Percentiles rank a stretch among this genome's conserved stretches.
Evolutionary conservation across 2,797 vertebrate genomes (phyloP).

Genomic region (Enteromius viviparus): DNA sequence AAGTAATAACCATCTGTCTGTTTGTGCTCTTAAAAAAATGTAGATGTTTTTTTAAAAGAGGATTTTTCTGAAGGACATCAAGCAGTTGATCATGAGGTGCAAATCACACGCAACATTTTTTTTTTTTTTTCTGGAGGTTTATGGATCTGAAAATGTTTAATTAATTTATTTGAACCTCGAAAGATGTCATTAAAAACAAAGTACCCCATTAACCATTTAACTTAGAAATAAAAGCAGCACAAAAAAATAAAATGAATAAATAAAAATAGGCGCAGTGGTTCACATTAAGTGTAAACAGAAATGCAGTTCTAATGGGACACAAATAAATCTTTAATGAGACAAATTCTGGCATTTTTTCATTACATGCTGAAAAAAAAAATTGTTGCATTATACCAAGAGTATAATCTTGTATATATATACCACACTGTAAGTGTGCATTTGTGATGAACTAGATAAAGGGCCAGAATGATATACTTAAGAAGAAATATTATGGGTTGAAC

Average conservation of each 20-base stretch:
- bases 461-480: not conserved
- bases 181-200: not conserved
- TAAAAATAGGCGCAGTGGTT: conserved; percentile 17
- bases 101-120: not conserved
- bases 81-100: too few relatives aligned
- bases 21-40: not conserved
- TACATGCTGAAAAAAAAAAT: conserved; percentile 14
- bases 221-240: conserved; percentile 9
- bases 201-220: not conserved
- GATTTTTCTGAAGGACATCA: too few relatives aligned
- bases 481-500: not conserved
- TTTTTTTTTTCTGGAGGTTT: too few relatives aligned
- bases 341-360: conserved; percentile 21
- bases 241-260: not conserved
- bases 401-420: too few relatives aligned
- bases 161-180: not conserved
- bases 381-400: not conserved
- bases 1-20: not conserved
- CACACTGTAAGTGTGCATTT: not conserved
- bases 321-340: conserved; percentile 59
- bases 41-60: not conserved
- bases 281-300: conserved; percentile 26
- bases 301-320: conserved; percentile 45
- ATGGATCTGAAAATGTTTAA: not conserved
- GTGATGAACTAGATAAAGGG: not conserved